Evolutionary conservation across 1,140 invertebrate genomes (phyloP).

Genomic region (Geopemphigus sp.): DNA sequence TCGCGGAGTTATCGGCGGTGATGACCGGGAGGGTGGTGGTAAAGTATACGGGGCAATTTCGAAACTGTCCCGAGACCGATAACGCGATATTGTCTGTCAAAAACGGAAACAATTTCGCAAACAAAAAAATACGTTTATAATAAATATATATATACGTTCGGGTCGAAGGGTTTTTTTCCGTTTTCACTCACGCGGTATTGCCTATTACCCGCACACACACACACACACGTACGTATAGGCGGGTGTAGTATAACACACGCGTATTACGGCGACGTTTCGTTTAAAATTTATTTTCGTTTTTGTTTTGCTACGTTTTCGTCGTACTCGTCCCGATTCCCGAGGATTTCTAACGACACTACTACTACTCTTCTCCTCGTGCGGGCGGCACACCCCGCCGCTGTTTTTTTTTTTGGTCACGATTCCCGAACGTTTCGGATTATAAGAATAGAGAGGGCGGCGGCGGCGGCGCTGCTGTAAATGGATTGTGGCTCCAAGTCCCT

Average conservation of each 20-base stretch:
- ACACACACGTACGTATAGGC: no score
- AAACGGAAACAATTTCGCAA: conserved; percentile 40
- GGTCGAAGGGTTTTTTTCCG: neutral
- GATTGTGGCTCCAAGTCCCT: neutral
- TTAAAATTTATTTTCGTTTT: no score
- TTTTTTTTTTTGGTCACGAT: no score
- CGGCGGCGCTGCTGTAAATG: neutral
- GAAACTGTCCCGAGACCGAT: conserved; percentile 47
- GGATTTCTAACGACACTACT: neutral
- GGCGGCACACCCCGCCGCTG: no score
- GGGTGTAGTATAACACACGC: no score
- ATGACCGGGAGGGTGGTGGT: no score
- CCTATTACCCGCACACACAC: no score
- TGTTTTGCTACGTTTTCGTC: no score
- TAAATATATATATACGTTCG: neutral
- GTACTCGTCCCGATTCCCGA: neutral
- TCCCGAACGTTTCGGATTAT: neutral
- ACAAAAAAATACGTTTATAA: neutral
- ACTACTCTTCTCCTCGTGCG: no score
- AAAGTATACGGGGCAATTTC: conserved; percentile 21
- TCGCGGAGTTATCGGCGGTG: no score
- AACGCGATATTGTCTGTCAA: conserved; percentile 49
- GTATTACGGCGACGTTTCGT: neutral
- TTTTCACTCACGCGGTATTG: no score
- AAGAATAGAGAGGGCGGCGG: neutral